Percentiles rank a stretch among this genome's conserved stretches.
These are phyloP conservation scores for Stomorhina lunata DNA, from an alignment of 2,888 invertebrate species.

Conservation along the genomic window DNA sequence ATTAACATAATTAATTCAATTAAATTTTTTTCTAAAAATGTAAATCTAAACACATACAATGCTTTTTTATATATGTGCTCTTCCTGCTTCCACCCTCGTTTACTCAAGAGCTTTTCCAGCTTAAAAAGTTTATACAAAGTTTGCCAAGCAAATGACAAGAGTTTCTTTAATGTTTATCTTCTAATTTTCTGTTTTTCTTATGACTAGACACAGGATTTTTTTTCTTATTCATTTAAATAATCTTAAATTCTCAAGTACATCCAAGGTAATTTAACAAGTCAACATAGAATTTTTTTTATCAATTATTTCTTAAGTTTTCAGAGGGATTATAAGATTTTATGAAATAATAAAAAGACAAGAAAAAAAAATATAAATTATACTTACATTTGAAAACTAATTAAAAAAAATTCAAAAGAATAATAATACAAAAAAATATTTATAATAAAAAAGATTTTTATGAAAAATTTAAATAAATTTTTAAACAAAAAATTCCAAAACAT, in stretches of 20 bases:
- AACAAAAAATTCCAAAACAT: neutral
- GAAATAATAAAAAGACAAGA: neutral
- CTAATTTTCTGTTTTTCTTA: neutral
- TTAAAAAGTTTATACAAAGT: neutral
- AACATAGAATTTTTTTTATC: neutral
- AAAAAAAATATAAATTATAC: too few relatives aligned
- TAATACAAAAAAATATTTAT: too few relatives aligned
- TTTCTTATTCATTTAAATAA: neutral
- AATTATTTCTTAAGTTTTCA: neutral
- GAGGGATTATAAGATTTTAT: neutral
- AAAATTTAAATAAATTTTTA: too few relatives aligned
- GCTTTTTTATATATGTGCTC: neutral
- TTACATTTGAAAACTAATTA: too few relatives aligned
- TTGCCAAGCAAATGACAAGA: neutral
- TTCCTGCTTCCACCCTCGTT: neutral
- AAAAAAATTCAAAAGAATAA: too few relatives aligned
- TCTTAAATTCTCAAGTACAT: neutral
- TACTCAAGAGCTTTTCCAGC: neutral
- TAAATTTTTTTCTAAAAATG: too few relatives aligned
- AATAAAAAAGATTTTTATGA: too few relatives aligned
- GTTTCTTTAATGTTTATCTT: neutral
- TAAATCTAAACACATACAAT: too few relatives aligned
- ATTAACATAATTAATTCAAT: too few relatives aligned
- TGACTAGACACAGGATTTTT: neutral
- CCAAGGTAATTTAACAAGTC: constrained; percentile 5